phyloP scores from a whole-genome alignment of 2,888 invertebrate genomes.

The Chydorus sphaericus region DNA sequence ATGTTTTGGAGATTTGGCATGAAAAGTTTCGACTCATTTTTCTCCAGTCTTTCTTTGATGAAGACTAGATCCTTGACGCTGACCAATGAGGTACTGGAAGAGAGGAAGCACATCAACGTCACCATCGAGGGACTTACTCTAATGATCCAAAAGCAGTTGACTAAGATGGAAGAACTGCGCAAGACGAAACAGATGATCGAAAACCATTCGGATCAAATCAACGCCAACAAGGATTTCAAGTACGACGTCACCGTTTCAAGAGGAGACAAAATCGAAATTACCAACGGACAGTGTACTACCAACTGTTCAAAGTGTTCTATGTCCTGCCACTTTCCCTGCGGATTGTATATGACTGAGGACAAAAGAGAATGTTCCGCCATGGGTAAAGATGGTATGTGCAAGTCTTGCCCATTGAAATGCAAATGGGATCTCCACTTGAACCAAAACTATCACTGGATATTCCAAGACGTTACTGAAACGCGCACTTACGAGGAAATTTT shows the following conservation, averaged over 20 bases:
- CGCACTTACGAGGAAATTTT: conserved; percentile 20
- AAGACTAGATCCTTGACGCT: conserved; percentile 16
- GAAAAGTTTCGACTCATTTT: conserved; percentile 17
- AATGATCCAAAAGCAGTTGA: conserved; percentile 17
- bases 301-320: conserved; percentile 21
- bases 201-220: conserved; percentile 14
- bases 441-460: conserved; percentile 13
- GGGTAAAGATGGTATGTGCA: conserved; percentile 13
- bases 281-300: conserved; percentile 18
- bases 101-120: conserved; percentile 16
- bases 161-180: conserved; percentile 14
- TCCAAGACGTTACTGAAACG: conserved; percentile 10
- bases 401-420: conserved; percentile 14
- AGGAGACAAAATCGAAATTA: conserved; percentile 12
- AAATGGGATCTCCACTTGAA: conserved; percentile 18
- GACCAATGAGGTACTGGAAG: conserved; percentile 19
- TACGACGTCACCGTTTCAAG: conserved; percentile 18
- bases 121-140: conserved; percentile 15
- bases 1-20: conserved; percentile 18
- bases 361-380: conserved; percentile 20
- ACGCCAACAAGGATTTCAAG: conserved; percentile 19
- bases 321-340: conserved; percentile 22
- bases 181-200: conserved; percentile 18
- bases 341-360: conserved; percentile 17
- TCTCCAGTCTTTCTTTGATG: conserved; percentile 14